Evolutionary conservation across 2,888 invertebrate genomes (phyloP).

Genomic region (Andrena bicolor): DNA sequence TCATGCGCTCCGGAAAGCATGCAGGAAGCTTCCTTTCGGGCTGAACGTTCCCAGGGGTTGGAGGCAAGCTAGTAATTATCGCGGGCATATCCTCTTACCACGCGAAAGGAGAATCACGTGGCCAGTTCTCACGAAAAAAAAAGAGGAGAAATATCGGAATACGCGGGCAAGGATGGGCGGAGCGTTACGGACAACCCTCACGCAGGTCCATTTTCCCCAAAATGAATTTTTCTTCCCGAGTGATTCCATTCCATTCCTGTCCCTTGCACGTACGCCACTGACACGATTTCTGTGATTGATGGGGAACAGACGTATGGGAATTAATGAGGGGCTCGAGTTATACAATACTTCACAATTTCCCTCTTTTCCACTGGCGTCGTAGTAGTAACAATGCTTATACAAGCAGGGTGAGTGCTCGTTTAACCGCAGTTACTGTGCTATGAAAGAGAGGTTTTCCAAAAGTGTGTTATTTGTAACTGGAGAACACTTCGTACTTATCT

Average conservation of each 20-base stretch:
- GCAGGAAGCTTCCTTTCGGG: background rate
- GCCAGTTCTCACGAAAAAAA: conserved; percentile 47
- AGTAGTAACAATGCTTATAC: too few species aligned
- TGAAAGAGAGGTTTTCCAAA: too few species aligned
- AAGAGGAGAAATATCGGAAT: conserved; percentile 6
- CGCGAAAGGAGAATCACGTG: conserved; percentile 49
- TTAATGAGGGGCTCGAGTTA: too few species aligned
- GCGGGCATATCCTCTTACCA: conserved; percentile 29
- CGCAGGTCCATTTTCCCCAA: conserved; percentile 19
- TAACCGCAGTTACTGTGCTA: too few species aligned
- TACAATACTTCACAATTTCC: too few species aligned
- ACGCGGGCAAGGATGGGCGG: background rate
- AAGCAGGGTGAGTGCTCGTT: too few species aligned
- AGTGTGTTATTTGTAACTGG: too few species aligned
- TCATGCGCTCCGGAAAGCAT: background rate
- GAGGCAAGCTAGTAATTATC: conserved; percentile 31
- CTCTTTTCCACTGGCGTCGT: too few species aligned
- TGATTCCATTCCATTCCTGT: background rate
- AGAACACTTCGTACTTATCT: too few species aligned
- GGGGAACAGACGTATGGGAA: too few species aligned
- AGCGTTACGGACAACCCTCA: background rate
- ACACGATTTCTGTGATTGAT: too few species aligned
- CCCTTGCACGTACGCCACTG: too few species aligned
- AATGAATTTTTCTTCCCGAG: background rate
- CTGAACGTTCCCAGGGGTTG: background rate